phyloP scores from a whole-genome alignment of 2,113 vertebrate genomes.

The Epinephelus moara region DNA sequence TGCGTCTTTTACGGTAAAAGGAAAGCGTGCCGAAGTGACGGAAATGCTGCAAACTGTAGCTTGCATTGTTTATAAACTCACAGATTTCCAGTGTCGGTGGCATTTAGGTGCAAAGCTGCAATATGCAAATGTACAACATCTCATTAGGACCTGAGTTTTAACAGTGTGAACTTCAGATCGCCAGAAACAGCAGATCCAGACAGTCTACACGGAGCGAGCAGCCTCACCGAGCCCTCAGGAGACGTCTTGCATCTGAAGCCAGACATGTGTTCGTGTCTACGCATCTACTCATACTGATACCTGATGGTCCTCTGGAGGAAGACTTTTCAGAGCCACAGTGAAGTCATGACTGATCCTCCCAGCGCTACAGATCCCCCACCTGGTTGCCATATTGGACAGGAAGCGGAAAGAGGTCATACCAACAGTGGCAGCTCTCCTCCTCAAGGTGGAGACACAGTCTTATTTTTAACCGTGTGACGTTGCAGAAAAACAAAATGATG shows the following conservation, averaged over 20 bases:
- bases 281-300: constrained; percentile 65
- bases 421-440: background rate
- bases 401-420: no score
- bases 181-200: background rate
- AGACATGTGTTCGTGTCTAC: background rate
- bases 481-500: background rate
- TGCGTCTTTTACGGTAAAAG: constrained; percentile 34
- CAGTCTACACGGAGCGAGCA: background rate
- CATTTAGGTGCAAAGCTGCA: background rate
- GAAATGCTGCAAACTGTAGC: background rate
- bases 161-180: background rate
- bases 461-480: background rate
- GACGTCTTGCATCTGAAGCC: background rate
- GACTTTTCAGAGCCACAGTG: constrained; percentile 82
- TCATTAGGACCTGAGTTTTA: background rate
- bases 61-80: background rate
- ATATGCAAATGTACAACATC: background rate
- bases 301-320: constrained; percentile 88
- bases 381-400: constrained; percentile 82
- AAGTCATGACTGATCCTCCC: constrained; percentile 91
- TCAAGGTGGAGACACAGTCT: constrained; percentile 59
- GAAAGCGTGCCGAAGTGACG: background rate
- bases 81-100: background rate
- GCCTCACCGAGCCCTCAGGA: rapidly evolving
- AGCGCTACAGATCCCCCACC: constrained; percentile 88